Conservation (phyloP, 2,113 vertebrate genomes). For the Neolamprologus brichardi region DNA sequence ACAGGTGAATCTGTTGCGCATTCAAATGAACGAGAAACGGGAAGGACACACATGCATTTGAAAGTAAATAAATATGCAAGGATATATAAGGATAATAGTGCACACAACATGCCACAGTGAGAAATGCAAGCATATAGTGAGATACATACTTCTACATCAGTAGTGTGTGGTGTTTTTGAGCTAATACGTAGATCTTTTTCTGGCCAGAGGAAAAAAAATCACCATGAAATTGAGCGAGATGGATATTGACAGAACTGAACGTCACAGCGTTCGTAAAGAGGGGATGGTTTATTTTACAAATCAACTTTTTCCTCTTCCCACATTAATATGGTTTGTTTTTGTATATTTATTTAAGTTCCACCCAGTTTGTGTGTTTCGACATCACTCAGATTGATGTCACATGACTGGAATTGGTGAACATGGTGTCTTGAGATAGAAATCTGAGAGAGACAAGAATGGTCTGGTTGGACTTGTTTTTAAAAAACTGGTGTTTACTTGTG, state of each 20-base stretch:
- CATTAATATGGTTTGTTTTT: background rate
- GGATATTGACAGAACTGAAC: background rate
- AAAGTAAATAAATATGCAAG: background rate
- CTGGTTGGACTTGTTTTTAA: conserved; percentile 5
- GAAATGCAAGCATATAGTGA: background rate
- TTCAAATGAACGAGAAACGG: background rate
- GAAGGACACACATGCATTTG: background rate
- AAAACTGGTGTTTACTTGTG: background rate
- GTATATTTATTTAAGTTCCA: background rate
- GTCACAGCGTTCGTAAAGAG: background rate
- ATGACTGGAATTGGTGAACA: background rate
- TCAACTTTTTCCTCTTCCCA: background rate
- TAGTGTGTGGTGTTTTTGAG: background rate
- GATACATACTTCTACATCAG: background rate
- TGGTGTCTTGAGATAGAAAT: background rate
- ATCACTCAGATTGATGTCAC: fast-evolving
- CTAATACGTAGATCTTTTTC: background rate
- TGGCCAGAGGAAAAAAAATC: background rate
- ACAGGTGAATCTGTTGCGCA: background rate
- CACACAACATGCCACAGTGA: background rate
- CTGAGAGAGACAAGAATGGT: background rate
- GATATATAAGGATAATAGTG: background rate
- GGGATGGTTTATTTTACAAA: background rate
- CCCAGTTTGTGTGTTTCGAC: background rate
- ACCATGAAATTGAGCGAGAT: background rate